Base-by-base conservation (phyloP, 2,797 vertebrate genomes). In the Simalia tracyae region DNA sequence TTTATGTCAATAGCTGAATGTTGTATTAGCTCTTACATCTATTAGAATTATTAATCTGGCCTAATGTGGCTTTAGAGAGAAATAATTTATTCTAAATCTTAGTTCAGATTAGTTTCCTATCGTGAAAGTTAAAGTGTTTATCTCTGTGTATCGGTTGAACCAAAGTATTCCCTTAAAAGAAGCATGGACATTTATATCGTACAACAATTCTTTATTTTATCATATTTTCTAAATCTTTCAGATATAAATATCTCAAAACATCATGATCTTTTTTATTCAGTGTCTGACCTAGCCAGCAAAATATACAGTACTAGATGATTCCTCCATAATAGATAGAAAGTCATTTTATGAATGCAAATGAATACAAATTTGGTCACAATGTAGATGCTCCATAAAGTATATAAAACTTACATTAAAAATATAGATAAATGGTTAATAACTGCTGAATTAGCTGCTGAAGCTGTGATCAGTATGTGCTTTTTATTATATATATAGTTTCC, bases 1-100 rank as follows among this genome's bases (percentile, higher is more conserved):
- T 98, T 97, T 98, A 97, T 98, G 97, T 98, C 98, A 97, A 97
- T 98, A 98, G 96, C 96, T 94, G 97, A 97, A 97, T 97, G 97
- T 96, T 97, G 94, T 96, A 97, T 97, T 97, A 97, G 96, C 94
- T 96, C 94, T 96, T 97, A 95, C 94, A 96, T 97, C 97, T 97
- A 97, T 97, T 98, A 97, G 97, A 95, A 95, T 97, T 97, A 98
- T 97, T 97, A 98, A 97, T 94, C 96, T 96, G 96, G 92, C 94
- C 96, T 98, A 97, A 98, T 97, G 95, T 95, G 93, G 92, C 94
- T 95, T 95, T 95, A 91, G 95, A 91, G 92, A 95, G 85, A 95
- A 93, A 95, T 96, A 94, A 97, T 97, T 96, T 97, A 94, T 95
- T 92, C 95, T 95, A 96, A 94, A 91, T 92, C 92, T 97, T 94